Evolutionary conservation across 2,797 vertebrate species (phyloP).

Genomic region (Varecia variegata): DNA sequence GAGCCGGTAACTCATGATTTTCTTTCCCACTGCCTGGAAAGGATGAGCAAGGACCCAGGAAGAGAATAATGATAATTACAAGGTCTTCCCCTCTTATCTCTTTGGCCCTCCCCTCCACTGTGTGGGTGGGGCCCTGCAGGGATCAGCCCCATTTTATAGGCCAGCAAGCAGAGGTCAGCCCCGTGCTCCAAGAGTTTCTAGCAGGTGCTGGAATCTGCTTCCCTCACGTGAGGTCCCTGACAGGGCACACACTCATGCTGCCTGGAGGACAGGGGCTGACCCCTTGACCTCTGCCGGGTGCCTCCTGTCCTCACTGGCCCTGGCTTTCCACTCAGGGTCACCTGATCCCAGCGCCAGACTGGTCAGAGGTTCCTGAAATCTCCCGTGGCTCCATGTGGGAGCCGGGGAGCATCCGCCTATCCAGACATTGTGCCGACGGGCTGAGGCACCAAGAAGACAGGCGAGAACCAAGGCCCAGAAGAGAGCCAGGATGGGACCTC

Average conservation of each 20-base stretch:
- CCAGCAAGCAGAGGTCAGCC: slow-evolving; percentile 2
- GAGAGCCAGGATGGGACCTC: background rate
- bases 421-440: background rate
- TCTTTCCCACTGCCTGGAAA: background rate
- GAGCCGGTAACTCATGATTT: background rate
- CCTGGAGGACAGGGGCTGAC: slow-evolving; percentile 11
- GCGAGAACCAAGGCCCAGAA: background rate
- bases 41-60: background rate
- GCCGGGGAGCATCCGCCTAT: background rate
- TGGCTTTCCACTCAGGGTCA: background rate
- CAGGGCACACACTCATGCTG: background rate
- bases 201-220: background rate
- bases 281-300: background rate
- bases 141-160: background rate
- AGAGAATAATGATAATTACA: slow-evolving; percentile 7
- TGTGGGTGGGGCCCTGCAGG: background rate
- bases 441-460: background rate
- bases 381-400: background rate
- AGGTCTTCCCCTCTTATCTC: background rate
- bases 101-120: background rate
- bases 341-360: background rate
- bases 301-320: background rate
- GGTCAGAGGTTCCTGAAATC: background rate
- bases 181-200: background rate
- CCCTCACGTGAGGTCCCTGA: background rate